Conservation (phyloP, 2,888 invertebrate genomes). For the Leptothorax acervorum region DNA sequence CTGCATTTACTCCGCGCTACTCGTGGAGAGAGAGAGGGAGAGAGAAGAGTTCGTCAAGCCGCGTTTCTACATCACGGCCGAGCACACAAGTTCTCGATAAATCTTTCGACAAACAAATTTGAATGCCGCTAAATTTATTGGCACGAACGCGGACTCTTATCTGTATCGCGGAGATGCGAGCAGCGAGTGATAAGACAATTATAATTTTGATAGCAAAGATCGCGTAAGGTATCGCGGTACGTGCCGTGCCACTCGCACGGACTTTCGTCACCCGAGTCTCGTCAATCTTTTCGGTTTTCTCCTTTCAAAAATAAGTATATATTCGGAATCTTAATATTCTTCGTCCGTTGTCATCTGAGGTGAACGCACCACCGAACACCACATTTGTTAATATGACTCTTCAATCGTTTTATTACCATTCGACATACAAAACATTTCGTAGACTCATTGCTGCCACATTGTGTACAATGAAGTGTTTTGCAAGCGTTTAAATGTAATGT, state of each 20-base stretch:
- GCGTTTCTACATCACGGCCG: background rate
- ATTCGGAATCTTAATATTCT: background rate
- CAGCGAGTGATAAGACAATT: slow-evolving; percentile 29
- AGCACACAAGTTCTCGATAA: background rate
- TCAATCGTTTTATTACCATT: no score
- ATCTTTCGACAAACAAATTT: slow-evolving; percentile 19
- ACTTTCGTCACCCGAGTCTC: background rate
- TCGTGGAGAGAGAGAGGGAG: background rate
- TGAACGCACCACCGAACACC: no score
- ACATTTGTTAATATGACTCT: no score
- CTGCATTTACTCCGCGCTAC: slow-evolving; percentile 22
- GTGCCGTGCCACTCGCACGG: background rate
- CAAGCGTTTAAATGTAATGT: no score
- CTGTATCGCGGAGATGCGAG: slow-evolving; percentile 24
- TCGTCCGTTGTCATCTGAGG: no score
- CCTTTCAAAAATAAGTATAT: background rate
- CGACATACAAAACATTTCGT: no score
- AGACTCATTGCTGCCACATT: no score
- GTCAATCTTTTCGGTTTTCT: background rate
- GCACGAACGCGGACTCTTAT: slow-evolving; percentile 40
- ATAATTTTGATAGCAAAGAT: slow-evolving; percentile 21
- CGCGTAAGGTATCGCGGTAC: slow-evolving; percentile 17
- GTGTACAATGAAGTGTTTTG: no score
- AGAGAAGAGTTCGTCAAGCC: background rate
- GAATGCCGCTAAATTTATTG: slow-evolving; percentile 21